These are phyloP conservation scores for Empis stercorea DNA, from an alignment of 2,888 invertebrate genomes.

Conservation along the genomic window DNA sequence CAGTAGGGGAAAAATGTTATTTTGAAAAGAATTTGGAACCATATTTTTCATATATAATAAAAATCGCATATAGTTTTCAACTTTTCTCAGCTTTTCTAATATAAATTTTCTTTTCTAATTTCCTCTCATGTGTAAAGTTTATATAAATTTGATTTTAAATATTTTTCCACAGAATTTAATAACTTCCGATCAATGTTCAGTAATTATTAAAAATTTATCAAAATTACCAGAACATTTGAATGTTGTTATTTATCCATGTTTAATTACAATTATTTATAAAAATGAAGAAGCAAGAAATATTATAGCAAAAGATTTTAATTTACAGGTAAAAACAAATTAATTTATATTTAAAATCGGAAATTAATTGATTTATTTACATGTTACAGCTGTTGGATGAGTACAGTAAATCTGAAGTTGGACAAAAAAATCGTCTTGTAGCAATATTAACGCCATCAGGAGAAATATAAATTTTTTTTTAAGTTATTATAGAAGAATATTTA, in stretches of 20 bases:
- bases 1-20: too few relatives aligned
- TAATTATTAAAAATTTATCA: conserved; percentile 32
- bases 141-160: too few relatives aligned
- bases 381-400: conserved; percentile 34
- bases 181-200: conserved; percentile 31
- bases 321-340: conserved; percentile 26
- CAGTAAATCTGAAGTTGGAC: conserved; percentile 31
- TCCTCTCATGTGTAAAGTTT: too few relatives aligned
- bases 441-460: conserved; percentile 14
- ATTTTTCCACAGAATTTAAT: conserved; percentile 25
- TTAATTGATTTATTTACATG: not conserved
- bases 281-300: conserved; percentile 31
- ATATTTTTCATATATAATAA: too few relatives aligned
- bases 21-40: too few relatives aligned
- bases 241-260: conserved; percentile 34
- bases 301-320: conserved; percentile 31
- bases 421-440: conserved; percentile 30
- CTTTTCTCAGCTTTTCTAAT: too few relatives aligned
- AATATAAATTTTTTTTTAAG: too few relatives aligned
- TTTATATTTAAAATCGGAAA: not conserved
- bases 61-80: too few relatives aligned
- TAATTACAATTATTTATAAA: conserved; percentile 32
- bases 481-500: conserved; percentile 17
- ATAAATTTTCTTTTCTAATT: too few relatives aligned
- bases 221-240: conserved; percentile 32